phyloP scores from a whole-genome alignment of 1,140 invertebrate genomes.

The Holcopasites calliopsidis region DNA sequence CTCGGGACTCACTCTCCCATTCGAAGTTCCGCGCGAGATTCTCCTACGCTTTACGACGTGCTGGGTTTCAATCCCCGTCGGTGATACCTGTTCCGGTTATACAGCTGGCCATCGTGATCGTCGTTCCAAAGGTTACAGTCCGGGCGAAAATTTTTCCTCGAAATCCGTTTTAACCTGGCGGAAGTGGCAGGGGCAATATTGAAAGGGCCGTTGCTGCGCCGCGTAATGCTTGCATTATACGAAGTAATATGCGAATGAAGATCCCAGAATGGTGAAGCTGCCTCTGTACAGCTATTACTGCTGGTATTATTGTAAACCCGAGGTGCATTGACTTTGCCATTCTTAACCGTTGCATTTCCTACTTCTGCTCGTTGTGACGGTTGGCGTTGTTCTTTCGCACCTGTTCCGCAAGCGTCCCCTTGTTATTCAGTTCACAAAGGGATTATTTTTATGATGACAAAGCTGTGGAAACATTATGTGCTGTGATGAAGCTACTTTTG shows the following conservation, averaged over 20 bases:
- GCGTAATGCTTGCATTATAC: constrained; percentile 47
- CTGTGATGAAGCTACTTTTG: too few relatives aligned
- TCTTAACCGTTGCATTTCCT: constrained; percentile 55
- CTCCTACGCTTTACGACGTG: constrained; percentile 52
- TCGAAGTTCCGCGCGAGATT: constrained; percentile 32
- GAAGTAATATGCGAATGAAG: constrained; percentile 37
- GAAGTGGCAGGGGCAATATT: too few relatives aligned
- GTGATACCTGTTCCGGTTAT: constrained; percentile 55
- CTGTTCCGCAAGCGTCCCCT: background rate
- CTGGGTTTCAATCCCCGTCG: constrained; percentile 39
- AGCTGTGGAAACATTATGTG: too few relatives aligned
- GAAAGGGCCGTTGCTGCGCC: background rate
- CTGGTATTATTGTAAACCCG: constrained; percentile 42
- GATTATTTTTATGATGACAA: too few relatives aligned
- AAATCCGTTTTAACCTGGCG: constrained; percentile 28
- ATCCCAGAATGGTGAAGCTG: constrained; percentile 35
- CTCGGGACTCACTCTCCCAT: constrained; percentile 3
- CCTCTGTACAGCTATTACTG: constrained; percentile 30
- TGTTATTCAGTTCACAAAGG: too few relatives aligned
- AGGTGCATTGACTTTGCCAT: constrained; percentile 60
- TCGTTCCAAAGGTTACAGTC: constrained; percentile 10
- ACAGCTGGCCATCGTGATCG: constrained; percentile 1
- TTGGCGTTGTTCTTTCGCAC: background rate
- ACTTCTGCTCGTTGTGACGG: background rate
- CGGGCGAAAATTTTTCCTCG: constrained; percentile 10